phyloP scores from a whole-genome alignment of 2,888 invertebrate genomes.

The Dryobotodes eremita region DNA sequence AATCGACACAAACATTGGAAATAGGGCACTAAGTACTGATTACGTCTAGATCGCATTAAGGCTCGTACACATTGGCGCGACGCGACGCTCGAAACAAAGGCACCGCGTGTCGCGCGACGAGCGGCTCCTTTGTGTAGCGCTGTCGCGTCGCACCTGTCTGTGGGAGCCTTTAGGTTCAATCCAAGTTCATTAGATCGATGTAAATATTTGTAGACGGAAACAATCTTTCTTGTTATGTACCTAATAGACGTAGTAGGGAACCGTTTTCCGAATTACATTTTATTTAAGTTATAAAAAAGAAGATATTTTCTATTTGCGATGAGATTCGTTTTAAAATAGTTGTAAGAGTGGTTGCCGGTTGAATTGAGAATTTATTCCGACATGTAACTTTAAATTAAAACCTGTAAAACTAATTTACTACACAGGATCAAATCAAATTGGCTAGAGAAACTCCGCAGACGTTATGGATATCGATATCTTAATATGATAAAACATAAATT shows the following conservation, averaged over 20 bases:
- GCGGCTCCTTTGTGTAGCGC: too few relatives aligned
- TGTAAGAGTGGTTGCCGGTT: neutral
- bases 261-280: neutral
- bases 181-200: neutral
- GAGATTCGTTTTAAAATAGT: conserved; percentile 7
- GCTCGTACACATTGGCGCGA: too few relatives aligned
- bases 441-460: too few relatives aligned
- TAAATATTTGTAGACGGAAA: neutral
- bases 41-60: neutral
- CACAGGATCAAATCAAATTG: too few relatives aligned
- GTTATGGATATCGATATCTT: too few relatives aligned
- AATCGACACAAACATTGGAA: too few relatives aligned
- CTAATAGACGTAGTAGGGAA: neutral
- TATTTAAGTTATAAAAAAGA: neutral
- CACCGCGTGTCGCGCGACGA: too few relatives aligned
- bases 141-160: too few relatives aligned
- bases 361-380: neutral
- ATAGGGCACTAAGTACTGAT: neutral
- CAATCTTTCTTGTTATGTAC: neutral
- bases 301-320: neutral
- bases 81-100: too few relatives aligned
- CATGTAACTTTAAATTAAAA: conserved; percentile 6
- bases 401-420: neutral
- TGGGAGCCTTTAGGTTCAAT: too few relatives aligned
- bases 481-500: too few relatives aligned